These are phyloP conservation scores for Nemapogon koenigi DNA, from an alignment of 2,888 invertebrate genomes.

Conservation along the genomic window DNA sequence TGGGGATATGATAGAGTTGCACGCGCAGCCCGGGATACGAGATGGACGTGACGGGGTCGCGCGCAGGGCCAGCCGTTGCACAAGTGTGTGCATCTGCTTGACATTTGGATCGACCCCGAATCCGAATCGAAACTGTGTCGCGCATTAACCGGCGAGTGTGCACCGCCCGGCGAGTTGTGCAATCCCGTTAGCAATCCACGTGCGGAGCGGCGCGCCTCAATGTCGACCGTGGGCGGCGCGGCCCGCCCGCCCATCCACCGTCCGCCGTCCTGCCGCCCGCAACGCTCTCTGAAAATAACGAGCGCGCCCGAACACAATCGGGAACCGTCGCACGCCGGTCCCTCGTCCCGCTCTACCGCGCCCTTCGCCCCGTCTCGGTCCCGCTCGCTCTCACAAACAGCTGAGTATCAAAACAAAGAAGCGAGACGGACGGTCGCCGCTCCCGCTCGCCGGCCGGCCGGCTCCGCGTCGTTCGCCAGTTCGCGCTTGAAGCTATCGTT, in stretches of 20 bases:
- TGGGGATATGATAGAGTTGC: too few relatives aligned
- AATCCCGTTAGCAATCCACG: conserved; percentile 50
- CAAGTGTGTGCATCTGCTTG: conserved; percentile 62
- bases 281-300: conserved; percentile 38
- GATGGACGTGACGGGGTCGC: background rate
- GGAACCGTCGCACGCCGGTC: conserved; percentile 1
- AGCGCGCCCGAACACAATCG: conserved; percentile 16
- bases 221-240: conserved; percentile 19
- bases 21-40: too few relatives aligned
- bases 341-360: conserved; percentile 9
- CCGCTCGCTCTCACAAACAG: conserved; percentile 48
- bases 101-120: conserved; percentile 65
- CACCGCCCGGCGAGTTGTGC: conserved; percentile 43
- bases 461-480: conserved; percentile 52
- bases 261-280: conserved; percentile 23
- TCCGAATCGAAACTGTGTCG: conserved; percentile 65
- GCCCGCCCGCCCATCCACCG: conserved; percentile 44
- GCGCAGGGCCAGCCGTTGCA: conserved; percentile 37
- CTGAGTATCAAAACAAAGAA: conserved; percentile 66
- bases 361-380: conserved; percentile 28
- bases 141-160: conserved; percentile 41
- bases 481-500: conserved; percentile 52
- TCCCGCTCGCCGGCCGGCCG: conserved; percentile 58
- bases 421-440: conserved; percentile 58
- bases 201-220: conserved; percentile 50